These are phyloP conservation scores for Notocelia uddmanniana DNA, from an alignment of 2,888 invertebrate species.

Conservation along the genomic window DNA sequence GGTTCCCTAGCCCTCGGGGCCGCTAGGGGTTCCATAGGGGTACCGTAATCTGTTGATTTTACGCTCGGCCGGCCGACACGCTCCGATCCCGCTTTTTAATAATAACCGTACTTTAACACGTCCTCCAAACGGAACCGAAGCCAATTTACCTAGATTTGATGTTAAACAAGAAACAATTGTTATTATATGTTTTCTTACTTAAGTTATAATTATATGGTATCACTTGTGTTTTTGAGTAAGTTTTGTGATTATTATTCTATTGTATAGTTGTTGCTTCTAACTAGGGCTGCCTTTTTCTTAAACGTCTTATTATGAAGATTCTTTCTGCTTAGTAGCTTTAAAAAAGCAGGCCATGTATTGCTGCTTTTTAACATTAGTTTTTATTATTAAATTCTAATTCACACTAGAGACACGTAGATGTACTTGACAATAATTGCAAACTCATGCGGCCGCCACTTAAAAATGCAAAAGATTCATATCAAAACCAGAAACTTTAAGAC, in stretches of 20 bases:
- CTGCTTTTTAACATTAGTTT: too few species aligned
- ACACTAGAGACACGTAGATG: not conserved
- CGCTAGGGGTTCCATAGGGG: conserved; percentile 68
- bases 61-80: conserved; percentile 72
- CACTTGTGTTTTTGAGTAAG: too few species aligned
- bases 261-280: too few species aligned
- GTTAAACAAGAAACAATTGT: conserved; percentile 63
- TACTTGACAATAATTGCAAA: not conserved
- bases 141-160: conserved; percentile 60
- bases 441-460: not conserved
- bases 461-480: conserved; percentile 22
- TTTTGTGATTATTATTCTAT: too few species aligned
- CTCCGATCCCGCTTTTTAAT: conserved; percentile 76
- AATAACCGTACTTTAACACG: conserved; percentile 78
- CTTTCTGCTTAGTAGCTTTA: too few species aligned
- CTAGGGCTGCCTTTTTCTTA: too few species aligned
- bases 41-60: conserved; percentile 84
- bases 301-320: too few species aligned
- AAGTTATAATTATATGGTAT: too few species aligned
- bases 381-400: too few species aligned
- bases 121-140: conserved; percentile 68
- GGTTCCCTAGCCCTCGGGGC: conserved; percentile 56
- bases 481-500: conserved; percentile 31
- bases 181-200: not conserved
- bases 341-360: too few species aligned